These are phyloP conservation scores for Enteromius paludinosus DNA, from an alignment of 2,797 vertebrate species.

Conservation along the genomic window DNA sequence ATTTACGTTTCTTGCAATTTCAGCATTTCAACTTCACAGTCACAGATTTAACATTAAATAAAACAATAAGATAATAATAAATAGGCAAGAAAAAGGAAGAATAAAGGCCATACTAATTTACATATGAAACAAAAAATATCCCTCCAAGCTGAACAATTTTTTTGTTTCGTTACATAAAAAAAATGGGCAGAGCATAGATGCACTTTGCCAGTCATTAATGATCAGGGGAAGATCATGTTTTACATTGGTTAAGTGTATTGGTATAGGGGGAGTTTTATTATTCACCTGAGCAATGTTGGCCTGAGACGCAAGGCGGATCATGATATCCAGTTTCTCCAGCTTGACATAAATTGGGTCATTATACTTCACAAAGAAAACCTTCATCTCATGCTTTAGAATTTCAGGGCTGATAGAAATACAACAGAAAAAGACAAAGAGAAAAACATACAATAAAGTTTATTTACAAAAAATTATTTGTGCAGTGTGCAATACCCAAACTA, in stretches of 20 bases:
- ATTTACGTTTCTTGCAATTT: neutral
- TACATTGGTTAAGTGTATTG: neutral
- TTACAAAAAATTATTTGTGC: neutral
- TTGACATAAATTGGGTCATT: slow-evolving; percentile 99
- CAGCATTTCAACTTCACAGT: neutral
- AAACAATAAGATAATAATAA: neutral
- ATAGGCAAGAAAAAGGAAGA: neutral
- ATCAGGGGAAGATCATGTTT: slow-evolving; percentile 8
- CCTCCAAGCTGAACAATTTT: neutral
- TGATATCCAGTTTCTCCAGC: slow-evolving; percentile 97
- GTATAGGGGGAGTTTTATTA: neutral
- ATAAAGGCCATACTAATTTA: neutral
- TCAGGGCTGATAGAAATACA: slow-evolving; percentile 83
- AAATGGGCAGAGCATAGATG: neutral
- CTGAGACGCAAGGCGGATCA: slow-evolving; percentile 98
- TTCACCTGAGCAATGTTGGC: slow-evolving; percentile 97
- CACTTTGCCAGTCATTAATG: neutral
- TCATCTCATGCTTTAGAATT: slow-evolving; percentile 98
- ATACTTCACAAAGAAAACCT: slow-evolving; percentile 98
- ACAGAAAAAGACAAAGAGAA: neutral
- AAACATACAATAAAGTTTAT: neutral
- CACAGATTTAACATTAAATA: neutral
- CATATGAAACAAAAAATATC: no score
- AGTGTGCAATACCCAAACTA: neutral
- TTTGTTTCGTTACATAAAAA: neutral